Evolutionary conservation across 2,113 vertebrate species (phyloP), one percentile per base, ranked within the genome.

Genomic region (Sapajus apella): DNA sequence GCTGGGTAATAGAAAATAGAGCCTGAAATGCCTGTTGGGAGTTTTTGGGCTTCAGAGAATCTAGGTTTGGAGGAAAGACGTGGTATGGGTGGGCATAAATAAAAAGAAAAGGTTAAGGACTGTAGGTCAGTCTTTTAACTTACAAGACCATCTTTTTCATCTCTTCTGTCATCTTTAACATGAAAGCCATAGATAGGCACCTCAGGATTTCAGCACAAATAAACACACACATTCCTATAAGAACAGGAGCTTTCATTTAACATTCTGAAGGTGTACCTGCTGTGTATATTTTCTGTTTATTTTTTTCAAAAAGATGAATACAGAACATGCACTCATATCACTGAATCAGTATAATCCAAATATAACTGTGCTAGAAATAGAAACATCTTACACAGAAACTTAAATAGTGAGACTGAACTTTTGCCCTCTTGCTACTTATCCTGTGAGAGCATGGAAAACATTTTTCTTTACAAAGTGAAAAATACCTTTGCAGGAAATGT

Each of bases 401-500:
- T 25, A 91, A 85, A 94, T 52, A 83, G 27, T 52, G 66, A 85
- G 40, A n/a, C 2, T n/a, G 37, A 93, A 79, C 50, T 89, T 95
- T 18, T 47, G 30, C 17, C 56, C 32, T 92, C 47, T 58, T 45
- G 83, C 81, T 43, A 45, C 52, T 76, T 68, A 86, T 14, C 77
- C n/a, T 73, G n/a, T 27, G 73, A 9, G 85, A 75, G 79, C 25
- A 82, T 5, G 45, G 45, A 88, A 90, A 86, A 93, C 20, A 85
- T 66, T 94, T 93, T 80, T 80, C 79, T 88, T 92, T 79, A 79
- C 37, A 91, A 90, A 94, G 50, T 68, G 50, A 92, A 90, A 93
- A 88, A 66, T 35, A 90, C 75, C 92, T 95, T 91, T 73, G 30
- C 55, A 91, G 82, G 72, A 64, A 85, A 80, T 37, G 81, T 76